Evolutionary conservation across 2,113 vertebrate genomes (phyloP).

Genomic region (Oncorhynchus keta): DNA sequence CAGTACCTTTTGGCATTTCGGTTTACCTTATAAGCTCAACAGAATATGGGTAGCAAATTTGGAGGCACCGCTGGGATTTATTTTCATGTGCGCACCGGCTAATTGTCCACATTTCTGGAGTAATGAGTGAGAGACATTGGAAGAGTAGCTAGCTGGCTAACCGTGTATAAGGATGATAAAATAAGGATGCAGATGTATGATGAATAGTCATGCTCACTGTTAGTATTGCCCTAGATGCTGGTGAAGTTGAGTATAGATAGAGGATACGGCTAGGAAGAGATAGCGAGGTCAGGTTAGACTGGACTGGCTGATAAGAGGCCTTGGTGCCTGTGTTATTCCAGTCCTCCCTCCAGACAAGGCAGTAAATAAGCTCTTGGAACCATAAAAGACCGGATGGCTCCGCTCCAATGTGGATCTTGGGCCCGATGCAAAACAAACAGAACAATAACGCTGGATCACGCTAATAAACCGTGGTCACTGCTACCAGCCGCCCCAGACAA

Average conservation of each 20-base stretch:
- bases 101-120: too few species aligned
- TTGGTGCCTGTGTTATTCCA: constrained; percentile 21
- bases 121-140: too few species aligned
- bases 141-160: too few species aligned
- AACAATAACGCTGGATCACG: constrained; percentile 42
- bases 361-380: constrained; percentile 56
- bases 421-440: constrained; percentile 54
- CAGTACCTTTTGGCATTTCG: too few species aligned
- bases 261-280: neutral
- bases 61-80: too few species aligned
- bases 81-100: too few species aligned
- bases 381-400: constrained; percentile 31
- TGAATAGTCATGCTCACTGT: neutral
- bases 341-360: constrained; percentile 35
- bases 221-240: neutral
- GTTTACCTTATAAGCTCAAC: too few species aligned
- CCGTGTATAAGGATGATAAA: too few species aligned
- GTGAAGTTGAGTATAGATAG: neutral
- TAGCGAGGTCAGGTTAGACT: neutral
- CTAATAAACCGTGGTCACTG: constrained; percentile 37
- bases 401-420: constrained; percentile 45
- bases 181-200: neutral
- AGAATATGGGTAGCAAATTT: too few species aligned
- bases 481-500: constrained; percentile 11
- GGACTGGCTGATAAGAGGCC: neutral